These are phyloP conservation scores for Polyodon spathula DNA, from an alignment of 2,113 vertebrate species.

Conservation along the genomic window DNA sequence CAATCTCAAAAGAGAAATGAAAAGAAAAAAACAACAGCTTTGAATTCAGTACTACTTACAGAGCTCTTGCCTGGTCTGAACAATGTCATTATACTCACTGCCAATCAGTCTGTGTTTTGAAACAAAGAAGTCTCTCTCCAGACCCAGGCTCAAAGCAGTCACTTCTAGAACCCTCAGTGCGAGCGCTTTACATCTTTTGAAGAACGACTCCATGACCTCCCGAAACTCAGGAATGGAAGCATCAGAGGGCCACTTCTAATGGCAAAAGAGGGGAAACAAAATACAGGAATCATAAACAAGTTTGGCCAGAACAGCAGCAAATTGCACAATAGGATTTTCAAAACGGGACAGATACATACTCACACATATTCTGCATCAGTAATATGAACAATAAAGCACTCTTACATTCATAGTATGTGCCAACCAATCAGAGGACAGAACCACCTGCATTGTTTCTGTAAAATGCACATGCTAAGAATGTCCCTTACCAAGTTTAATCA, in stretches of 20 bases:
- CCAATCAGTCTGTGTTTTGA: slow-evolving; percentile 40
- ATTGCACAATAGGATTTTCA: neutral
- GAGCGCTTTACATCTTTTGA: slow-evolving; percentile 42
- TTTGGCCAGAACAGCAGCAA: neutral
- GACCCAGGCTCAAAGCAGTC: slow-evolving; percentile 43
- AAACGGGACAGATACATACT: too few species aligned
- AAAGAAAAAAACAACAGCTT: neutral
- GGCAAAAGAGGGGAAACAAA: neutral
- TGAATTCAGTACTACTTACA: neutral
- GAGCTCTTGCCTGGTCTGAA: too few species aligned
- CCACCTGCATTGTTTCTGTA: neutral
- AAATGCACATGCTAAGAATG: neutral
- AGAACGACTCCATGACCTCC: slow-evolving; percentile 39
- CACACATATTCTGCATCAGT: too few species aligned
- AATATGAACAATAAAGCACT: too few species aligned
- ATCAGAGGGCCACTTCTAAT: slow-evolving; percentile 46
- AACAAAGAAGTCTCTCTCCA: slow-evolving; percentile 47
- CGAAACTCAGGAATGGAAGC: slow-evolving; percentile 27
- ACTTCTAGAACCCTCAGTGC: slow-evolving; percentile 42
- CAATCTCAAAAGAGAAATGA: neutral
- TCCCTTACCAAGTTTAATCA: too few species aligned
- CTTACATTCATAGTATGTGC: too few species aligned
- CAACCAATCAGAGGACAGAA: too few species aligned
- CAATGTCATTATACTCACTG: slow-evolving; percentile 31
- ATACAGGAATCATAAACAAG: neutral